Conservation (phyloP, 2,113 vertebrate genomes). For the Plestiodon gilberti region DNA sequence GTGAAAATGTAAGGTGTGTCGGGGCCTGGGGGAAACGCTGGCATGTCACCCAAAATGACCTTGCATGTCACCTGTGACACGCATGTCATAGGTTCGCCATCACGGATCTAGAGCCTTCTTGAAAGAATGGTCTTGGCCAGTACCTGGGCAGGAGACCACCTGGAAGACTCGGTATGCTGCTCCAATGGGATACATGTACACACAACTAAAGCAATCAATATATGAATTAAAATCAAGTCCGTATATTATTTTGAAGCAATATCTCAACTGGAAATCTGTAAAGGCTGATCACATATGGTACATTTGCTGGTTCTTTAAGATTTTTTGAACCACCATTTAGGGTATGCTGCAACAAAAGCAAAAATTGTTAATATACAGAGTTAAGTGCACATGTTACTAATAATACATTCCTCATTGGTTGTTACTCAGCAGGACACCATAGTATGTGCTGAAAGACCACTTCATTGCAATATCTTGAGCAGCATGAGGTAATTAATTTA, state of each 20-base stretch:
- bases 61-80: too few relatives aligned
- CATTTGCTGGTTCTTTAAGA: background rate
- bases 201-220: background rate
- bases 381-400: constrained; percentile 18
- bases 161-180: background rate
- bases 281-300: background rate
- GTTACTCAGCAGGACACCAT: constrained; percentile 24
- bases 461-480: constrained; percentile 48
- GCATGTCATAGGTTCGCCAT: too few relatives aligned
- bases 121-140: background rate
- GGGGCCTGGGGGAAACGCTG: too few relatives aligned
- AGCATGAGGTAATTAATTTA: constrained; percentile 59
- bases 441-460: constrained; percentile 39
- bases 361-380: constrained; percentile 26
- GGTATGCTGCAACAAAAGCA: constrained; percentile 26
- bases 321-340: constrained; percentile 15
- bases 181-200: background rate
- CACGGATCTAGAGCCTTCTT: too few relatives aligned
- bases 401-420: constrained; percentile 41
- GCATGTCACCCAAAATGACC: too few relatives aligned
- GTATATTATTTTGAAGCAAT: background rate
- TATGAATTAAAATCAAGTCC: background rate
- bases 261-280: background rate
- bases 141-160: background rate
- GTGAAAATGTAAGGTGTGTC: too few relatives aligned